Evolutionary conservation across 2,113 vertebrate genomes (phyloP).

Genomic region (Propithecus coquereli): DNA sequence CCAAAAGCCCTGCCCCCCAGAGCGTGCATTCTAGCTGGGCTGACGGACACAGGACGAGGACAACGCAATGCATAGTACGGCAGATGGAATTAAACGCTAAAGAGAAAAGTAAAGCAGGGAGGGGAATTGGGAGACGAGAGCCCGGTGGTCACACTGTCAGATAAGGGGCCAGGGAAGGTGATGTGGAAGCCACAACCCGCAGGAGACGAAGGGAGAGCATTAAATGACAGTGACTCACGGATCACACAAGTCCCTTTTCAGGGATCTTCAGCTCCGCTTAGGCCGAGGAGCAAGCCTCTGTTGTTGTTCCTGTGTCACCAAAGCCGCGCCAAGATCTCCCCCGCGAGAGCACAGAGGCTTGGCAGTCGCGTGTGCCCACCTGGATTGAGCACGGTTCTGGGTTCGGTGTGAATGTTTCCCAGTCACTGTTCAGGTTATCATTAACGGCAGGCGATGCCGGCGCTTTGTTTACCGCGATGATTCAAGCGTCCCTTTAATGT

Average conservation of each 20-base stretch:
- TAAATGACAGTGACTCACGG: not conserved
- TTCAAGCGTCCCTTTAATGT: not conserved
- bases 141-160: not conserved
- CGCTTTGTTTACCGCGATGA: not conserved
- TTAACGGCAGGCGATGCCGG: not conserved
- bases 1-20: not conserved
- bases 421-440: too few relatives aligned
- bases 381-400: not conserved
- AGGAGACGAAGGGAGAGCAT: not conserved
- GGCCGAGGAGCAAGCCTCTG: not conserved
- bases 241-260: not conserved
- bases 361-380: fast-evolving
- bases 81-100: not conserved
- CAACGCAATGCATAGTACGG: fast-evolving
- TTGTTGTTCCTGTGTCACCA: too few relatives aligned
- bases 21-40: not conserved
- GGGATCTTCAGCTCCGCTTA: not conserved
- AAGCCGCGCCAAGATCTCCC: not conserved
- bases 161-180: not conserved
- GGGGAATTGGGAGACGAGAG: not conserved
- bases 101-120: not conserved
- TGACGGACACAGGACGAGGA: not conserved
- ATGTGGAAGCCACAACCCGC: not conserved
- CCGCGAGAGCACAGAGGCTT: not conserved
- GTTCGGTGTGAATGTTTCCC: not conserved